A percentile compares a stretch with the other conserved stretches of the same genome.
phyloP scores from a whole-genome alignment of 2,888 invertebrate species.

The Pterostichus niger region DNA sequence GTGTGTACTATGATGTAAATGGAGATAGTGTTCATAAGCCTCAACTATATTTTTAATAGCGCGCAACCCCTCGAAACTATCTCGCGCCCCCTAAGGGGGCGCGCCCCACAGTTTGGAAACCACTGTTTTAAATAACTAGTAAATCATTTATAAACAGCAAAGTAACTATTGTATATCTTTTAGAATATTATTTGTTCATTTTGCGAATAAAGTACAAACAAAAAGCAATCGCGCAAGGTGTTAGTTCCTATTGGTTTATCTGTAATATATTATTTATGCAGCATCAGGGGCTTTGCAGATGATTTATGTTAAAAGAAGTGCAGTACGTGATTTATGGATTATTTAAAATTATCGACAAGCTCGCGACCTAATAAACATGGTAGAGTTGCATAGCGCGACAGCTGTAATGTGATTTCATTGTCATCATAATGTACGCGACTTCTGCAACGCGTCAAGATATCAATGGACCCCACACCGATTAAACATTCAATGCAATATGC shows the following conservation, averaged over 20 bases:
- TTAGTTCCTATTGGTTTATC: background rate
- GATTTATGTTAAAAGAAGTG: slow-evolving; percentile 31
- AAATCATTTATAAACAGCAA: too few relatives aligned
- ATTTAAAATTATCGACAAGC: slow-evolving; percentile 37
- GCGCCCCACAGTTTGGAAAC: too few relatives aligned
- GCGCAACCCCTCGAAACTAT: too few relatives aligned
- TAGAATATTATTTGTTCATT: too few relatives aligned
- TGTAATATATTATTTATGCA: background rate
- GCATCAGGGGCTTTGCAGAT: background rate
- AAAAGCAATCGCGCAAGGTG: too few relatives aligned
- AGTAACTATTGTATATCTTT: too few relatives aligned
- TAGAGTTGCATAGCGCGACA: slow-evolving; percentile 29
- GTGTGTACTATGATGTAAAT: too few relatives aligned
- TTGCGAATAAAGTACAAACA: too few relatives aligned
- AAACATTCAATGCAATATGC: slow-evolving; percentile 17
- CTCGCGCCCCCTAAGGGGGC: too few relatives aligned
- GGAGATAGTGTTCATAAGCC: too few relatives aligned
- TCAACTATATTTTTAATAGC: too few relatives aligned
- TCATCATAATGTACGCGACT: slow-evolving; percentile 41
- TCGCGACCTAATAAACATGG: slow-evolving; percentile 37
- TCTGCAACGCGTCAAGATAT: slow-evolving; percentile 58
- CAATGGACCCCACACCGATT: slow-evolving; percentile 36
- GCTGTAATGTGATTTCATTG: slow-evolving; percentile 55
- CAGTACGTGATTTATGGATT: slow-evolving; percentile 9
- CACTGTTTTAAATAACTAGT: too few relatives aligned